phyloP scores from a whole-genome alignment of 1,140 invertebrate genomes.

The Triops cancriformis region DNA sequence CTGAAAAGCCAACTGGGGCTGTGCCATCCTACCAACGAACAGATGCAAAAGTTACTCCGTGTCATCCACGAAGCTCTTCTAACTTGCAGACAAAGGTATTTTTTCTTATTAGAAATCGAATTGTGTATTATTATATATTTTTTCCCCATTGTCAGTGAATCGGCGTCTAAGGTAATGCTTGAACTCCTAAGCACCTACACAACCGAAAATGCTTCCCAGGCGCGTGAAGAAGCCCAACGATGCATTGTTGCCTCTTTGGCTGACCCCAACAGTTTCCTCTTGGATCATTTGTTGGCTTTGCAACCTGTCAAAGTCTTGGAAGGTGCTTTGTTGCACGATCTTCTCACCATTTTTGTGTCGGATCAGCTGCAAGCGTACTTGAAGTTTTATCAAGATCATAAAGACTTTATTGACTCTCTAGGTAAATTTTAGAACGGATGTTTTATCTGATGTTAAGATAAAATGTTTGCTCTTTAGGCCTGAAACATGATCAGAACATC shows the following conservation, averaged over 20 bases:
- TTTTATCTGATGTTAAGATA: not conserved
- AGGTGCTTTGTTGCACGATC: conserved; percentile 86
- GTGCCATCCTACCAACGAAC: conserved; percentile 77
- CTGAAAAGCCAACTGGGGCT: conserved; percentile 54
- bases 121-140: not conserved
- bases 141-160: conserved; percentile 51
- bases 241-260: conserved; percentile 91
- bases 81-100: conserved; percentile 57
- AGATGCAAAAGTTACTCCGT: conserved; percentile 84
- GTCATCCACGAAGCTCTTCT: conserved; percentile 77
- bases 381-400: conserved; percentile 84
- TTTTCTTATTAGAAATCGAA: conserved; percentile 28
- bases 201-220: conserved; percentile 90
- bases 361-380: conserved; percentile 85
- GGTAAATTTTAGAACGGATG: conserved; percentile 47
- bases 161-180: conserved; percentile 92
- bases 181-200: conserved; percentile 92
- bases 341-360: conserved; percentile 91
- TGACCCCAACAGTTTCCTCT: conserved; percentile 87
- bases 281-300: conserved; percentile 83
- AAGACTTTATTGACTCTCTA: conserved; percentile 82
- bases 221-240: conserved; percentile 89
- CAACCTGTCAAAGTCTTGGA: conserved; percentile 69
- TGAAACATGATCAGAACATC: conserved; percentile 90
- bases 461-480: conserved; percentile 39